Evolutionary conservation across 2,888 invertebrate species (phyloP).

Genomic region (Marasmarcha lunaedactyla): DNA sequence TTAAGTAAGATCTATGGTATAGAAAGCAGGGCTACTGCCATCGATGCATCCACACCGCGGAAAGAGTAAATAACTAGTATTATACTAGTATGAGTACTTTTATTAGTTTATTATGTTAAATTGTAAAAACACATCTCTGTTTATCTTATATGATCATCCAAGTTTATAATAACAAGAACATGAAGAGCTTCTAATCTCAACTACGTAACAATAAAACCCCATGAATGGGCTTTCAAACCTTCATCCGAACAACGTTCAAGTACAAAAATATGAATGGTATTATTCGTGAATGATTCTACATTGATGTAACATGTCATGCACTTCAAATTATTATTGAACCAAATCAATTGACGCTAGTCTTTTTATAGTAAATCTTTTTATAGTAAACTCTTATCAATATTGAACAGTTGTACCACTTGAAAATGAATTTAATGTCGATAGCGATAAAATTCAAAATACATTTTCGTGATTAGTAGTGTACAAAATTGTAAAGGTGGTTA

Average conservation of each 20-base stretch:
- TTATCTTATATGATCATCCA: too few species aligned
- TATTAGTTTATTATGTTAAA: too few species aligned
- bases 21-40: too few species aligned
- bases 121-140: too few species aligned
- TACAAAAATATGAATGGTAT: constrained; percentile 39
- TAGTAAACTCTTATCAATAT: neutral
- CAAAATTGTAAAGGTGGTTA: neutral
- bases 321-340: constrained; percentile 7
- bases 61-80: too few species aligned
- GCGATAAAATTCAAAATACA: too few species aligned
- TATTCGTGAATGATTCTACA: constrained; percentile 41
- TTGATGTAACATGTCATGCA: constrained; percentile 30
- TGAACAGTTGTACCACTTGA: neutral
- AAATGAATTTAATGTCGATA: neutral
- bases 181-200: neutral
- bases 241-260: constrained; percentile 23
- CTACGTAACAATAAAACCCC: neutral
- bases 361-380: neutral
- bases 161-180: too few species aligned
- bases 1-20: too few species aligned
- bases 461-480: too few species aligned
- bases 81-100: too few species aligned
- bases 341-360: neutral
- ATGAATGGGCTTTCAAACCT: constrained; percentile 23
- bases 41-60: too few species aligned